Evolutionary conservation across 2,113 vertebrate genomes (phyloP), one percentile per base, ranked within the genome.

Genomic region (Zosterops lateralis): DNA sequence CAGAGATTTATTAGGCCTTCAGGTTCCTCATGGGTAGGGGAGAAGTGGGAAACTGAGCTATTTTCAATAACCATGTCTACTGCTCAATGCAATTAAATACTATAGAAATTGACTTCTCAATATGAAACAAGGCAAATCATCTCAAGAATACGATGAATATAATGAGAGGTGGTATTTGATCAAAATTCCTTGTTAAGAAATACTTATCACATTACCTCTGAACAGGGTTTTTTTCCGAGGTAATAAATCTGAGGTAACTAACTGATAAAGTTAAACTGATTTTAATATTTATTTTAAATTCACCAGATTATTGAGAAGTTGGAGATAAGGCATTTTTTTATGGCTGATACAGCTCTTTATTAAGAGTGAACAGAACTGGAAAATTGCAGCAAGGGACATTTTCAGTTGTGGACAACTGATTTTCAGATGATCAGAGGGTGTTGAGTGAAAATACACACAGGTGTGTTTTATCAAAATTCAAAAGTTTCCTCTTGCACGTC

Each of bases 361-460:
- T 65, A 64, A 92, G 84, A 92, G 92, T 56, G 47, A 91, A 48
- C 62, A 50, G 29, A 80, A 57, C 10, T 45, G 18, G 24, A 93
- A 14, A 64, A 67, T 78, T 94, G 94, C 61, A 95, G 57, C 51
- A 95, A 88, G 54, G 48, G 48, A 40, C 14, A 58, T 84, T 94
- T 92, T 78, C 61, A 92, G 45, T 64, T 92, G 48, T 82, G n/a
- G n/a, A 65, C 48, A 93, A 58, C 31, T 70, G 58, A 89, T 51
- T 92, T 85, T 77, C 26, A 36, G 47, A 48, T 62, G 47, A 50
- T 62, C 38, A 92, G 80, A 91, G 45, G 19, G n/a, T 24, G 38
- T 11, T 73, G n/a, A 76, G 65, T 68, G 66, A 88, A 74, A 89
- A 68, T 28, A 71, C 51, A 38, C 17, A 73, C n/a, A n/a, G n/a